phyloP scores from a whole-genome alignment of 1,140 invertebrate species.

The Cherax quadricarinatus region DNA sequence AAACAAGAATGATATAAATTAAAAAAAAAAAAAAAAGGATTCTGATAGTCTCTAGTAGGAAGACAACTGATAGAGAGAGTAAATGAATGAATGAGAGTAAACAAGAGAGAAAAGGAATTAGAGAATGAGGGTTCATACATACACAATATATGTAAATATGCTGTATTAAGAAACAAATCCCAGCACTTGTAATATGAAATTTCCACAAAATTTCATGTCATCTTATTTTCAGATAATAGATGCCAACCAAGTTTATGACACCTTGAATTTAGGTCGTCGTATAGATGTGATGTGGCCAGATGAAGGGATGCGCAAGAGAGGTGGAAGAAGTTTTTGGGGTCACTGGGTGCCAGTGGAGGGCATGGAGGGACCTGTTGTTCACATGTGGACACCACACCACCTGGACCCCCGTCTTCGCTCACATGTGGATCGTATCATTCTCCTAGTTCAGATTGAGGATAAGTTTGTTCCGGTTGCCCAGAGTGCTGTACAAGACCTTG shows the following conservation, averaged over 20 bases:
- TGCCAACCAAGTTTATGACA: slow-evolving; percentile 89
- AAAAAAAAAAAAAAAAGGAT: too few species aligned
- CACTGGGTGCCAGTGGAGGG: slow-evolving; percentile 92
- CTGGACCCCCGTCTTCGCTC: slow-evolving; percentile 89
- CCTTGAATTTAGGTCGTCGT: slow-evolving; percentile 90
- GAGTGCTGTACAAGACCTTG: slow-evolving; percentile 74
- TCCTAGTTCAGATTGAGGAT: slow-evolving; percentile 94
- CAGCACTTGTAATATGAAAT: too few species aligned
- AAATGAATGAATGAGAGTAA: too few species aligned
- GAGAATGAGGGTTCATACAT: too few species aligned
- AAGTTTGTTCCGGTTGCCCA: slow-evolving; percentile 95
- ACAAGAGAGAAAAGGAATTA: too few species aligned
- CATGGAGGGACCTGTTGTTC: slow-evolving; percentile 93
- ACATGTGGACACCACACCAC: slow-evolving; percentile 94
- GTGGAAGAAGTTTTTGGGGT: slow-evolving; percentile 91
- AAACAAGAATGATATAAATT: too few species aligned
- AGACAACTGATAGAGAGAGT: too few species aligned
- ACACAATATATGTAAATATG: too few species aligned
- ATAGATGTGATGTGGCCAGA: slow-evolving; percentile 96
- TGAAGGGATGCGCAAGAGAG: slow-evolving; percentile 88
- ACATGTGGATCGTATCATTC: slow-evolving; percentile 92
- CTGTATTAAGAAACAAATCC: slow-evolving; percentile 3
- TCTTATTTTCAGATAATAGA: slow-evolving; percentile 82
- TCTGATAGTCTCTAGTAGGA: too few species aligned
- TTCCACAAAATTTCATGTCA: not conserved